Evolutionary conservation across 2,888 invertebrate genomes (phyloP), one percentile per base, ranked within the genome.

Genomic region (Tryphoninae sp.): DNA sequence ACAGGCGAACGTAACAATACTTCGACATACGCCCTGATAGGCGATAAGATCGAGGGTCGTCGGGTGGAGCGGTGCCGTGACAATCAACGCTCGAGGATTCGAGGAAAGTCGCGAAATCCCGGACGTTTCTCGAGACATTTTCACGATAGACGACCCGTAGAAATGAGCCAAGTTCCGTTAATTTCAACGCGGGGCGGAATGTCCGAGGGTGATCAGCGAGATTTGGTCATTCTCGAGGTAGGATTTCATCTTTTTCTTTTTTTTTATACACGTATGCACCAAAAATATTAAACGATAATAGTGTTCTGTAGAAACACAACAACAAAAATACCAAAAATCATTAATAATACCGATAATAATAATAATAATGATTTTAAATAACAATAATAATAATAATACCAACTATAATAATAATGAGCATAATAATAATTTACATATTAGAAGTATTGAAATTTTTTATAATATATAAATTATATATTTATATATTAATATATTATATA

Each of bases 141-240:
- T 84, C 22, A 51, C 62, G 33, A 83, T 8, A 19, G 26, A 82
- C 71, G 19, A 76, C 22, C 19, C 76, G 11, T 69, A 82, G 77
- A 72, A 80, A 89, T 89, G 89, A 87, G 88, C 61, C 87, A 86
- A 76, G 85, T 84, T 22, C 87, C 89, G 13, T 78, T 90, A 13
- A 85, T 89, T 11, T 33, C 80, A 0, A 26, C 80, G 2, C 82
- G 83, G n/a, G 82, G 75, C 16, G 81, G 33, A 40, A 61, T 81
- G 40, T 49, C 82, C 19, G 62, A 72, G 2, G 77, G 73, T 6
- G 77, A 86, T 72, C 74, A 85, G 8, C 80, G 71, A 23, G 87
- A 87, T 26, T 85, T 85, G 73, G 89, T 90, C 9, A 87, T 88
- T 26, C 86, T 90, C 11, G 89, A 90, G 89, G 90, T 90, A 76